Conservation (phyloP, 2,888 invertebrate genomes). For the Actias luna region DNA sequence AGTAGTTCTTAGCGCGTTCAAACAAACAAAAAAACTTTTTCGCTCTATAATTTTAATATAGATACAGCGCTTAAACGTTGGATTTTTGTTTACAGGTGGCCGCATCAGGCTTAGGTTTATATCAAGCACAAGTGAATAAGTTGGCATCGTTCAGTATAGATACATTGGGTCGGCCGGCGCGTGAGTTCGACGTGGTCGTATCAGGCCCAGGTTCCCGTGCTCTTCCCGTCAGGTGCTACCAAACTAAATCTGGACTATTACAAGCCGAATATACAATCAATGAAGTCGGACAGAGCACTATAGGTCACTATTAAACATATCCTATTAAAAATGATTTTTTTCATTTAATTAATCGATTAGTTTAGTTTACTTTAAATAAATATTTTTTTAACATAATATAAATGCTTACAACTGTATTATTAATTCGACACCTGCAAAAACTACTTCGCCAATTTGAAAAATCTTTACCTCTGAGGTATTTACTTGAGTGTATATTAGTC, state of each 20-base stretch:
- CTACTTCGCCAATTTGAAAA: too few relatives aligned
- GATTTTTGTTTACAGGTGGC: slow-evolving; percentile 69
- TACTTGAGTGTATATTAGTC: too few relatives aligned
- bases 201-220: slow-evolving; percentile 90
- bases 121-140: slow-evolving; percentile 91
- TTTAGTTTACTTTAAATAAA: too few relatives aligned
- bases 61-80: neutral
- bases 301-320: slow-evolving; percentile 74
- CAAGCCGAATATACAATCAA: slow-evolving; percentile 96
- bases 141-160: slow-evolving; percentile 94
- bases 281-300: slow-evolving; percentile 86
- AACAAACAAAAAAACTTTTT: too few relatives aligned
- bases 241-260: slow-evolving; percentile 96
- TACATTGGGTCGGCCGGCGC: slow-evolving; percentile 90
- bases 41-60: too few relatives aligned
- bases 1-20: too few relatives aligned
- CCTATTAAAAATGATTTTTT: too few relatives aligned
- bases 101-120: slow-evolving; percentile 91
- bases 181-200: slow-evolving; percentile 95
- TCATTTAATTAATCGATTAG: too few relatives aligned
- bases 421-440: too few relatives aligned
- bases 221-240: slow-evolving; percentile 95
- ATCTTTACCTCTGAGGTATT: too few relatives aligned
- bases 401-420: too few relatives aligned
- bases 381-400: too few relatives aligned